A percentile compares a stretch with the other conserved stretches of the same genome.
Conservation (phyloP, 2,888 invertebrate genomes). For the Opisthograptis luteolata region DNA sequence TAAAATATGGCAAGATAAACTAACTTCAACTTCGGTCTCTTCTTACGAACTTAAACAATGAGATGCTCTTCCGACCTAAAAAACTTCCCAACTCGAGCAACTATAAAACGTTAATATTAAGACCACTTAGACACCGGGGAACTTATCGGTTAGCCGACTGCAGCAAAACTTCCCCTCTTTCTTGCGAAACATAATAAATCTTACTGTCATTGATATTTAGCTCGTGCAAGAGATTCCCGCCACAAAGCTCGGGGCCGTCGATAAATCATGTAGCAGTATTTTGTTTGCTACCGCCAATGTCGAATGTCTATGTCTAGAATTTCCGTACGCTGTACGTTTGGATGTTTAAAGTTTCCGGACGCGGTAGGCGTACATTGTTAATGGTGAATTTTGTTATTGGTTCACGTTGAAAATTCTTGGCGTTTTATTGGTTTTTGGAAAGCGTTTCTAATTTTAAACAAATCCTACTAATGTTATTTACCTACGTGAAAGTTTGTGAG, state of each 20-base stretch:
- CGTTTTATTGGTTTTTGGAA: neutral
- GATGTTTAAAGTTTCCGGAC: conserved; percentile 6
- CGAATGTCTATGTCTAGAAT: conserved; percentile 21
- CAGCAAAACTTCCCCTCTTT: conserved; percentile 68
- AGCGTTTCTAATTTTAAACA: no score
- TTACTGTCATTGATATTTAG: conserved; percentile 80
- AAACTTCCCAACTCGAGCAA: neutral
- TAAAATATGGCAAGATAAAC: no score
- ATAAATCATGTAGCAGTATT: conserved; percentile 75
- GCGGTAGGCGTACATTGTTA: conserved; percentile 42
- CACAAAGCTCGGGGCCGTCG: conserved; percentile 53
- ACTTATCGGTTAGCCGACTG: conserved; percentile 74
- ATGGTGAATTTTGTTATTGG: neutral
- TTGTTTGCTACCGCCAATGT: conserved; percentile 56
- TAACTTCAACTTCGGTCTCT: no score
- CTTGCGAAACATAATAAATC: conserved; percentile 77
- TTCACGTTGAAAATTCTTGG: neutral
- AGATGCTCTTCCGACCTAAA: conserved; percentile 1
- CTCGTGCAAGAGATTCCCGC: conserved; percentile 64
- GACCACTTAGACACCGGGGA: conserved; percentile 64
- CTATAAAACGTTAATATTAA: conserved; percentile 51
- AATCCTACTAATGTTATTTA: no score
- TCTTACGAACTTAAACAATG: neutral
- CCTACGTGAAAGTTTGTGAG: no score
- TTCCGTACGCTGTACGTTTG: conserved; percentile 4